Conservation (phyloP, 1,140 invertebrate genomes). For the Atta cephalotes region DNA sequence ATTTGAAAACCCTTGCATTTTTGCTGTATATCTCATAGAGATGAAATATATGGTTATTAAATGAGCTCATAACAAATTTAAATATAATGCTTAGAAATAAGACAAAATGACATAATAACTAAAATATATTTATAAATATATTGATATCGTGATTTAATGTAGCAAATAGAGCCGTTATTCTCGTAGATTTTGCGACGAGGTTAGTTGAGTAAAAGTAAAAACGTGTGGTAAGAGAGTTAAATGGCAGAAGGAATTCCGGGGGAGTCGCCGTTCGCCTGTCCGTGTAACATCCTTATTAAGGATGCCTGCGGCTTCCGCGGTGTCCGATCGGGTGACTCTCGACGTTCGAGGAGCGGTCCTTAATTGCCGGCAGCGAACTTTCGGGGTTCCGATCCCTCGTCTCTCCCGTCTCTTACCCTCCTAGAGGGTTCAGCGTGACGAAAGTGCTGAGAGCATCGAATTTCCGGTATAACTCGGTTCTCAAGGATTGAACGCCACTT, state of each 20-base stretch:
- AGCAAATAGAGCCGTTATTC: neutral
- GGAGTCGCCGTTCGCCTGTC: neutral
- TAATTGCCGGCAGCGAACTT: conserved; percentile 56
- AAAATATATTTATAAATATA: too few species aligned
- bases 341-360: conserved; percentile 53
- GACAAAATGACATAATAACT: too few species aligned
- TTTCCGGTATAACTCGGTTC: conserved; percentile 50
- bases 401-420: neutral
- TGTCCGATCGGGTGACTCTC: conserved; percentile 54
- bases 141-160: neutral
- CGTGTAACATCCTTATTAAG: conserved; percentile 55
- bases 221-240: neutral
- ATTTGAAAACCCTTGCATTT: too few species aligned
- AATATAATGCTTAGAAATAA: too few species aligned
- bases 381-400: conserved; percentile 8
- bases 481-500: conserved; percentile 44
- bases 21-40: too few species aligned
- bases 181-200: neutral
- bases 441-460: conserved; percentile 58
- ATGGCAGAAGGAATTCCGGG: conserved; percentile 12
- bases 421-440: neutral
- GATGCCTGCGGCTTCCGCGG: conserved; percentile 60
- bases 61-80: too few species aligned
- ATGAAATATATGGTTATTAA: too few species aligned
- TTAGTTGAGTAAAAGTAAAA: neutral